Percentiles rank a stretch among this genome's conserved stretches.
Evolutionary conservation across 2,888 invertebrate genomes (phyloP).

Genomic region (Ophion ellenae): DNA sequence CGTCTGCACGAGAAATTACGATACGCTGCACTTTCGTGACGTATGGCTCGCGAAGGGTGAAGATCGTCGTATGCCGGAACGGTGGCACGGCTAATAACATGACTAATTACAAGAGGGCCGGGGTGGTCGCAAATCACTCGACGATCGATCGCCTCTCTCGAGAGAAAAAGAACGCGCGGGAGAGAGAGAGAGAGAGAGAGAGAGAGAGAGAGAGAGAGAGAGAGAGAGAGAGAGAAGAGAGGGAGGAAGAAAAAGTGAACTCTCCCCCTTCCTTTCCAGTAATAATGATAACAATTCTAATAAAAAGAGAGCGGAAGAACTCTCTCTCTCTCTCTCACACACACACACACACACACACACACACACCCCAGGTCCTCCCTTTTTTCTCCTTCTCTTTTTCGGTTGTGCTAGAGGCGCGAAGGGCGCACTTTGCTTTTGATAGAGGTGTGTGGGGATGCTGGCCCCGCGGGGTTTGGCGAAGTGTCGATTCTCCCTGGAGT

Average conservation of each 20-base stretch:
- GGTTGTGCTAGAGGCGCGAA: conserved; percentile 40
- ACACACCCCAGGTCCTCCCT: conserved; percentile 31
- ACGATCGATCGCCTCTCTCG: conserved; percentile 60
- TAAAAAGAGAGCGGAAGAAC: neutral
- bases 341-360: neutral
- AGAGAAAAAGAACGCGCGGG: neutral
- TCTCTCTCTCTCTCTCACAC: conserved; percentile 20
- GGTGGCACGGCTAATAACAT: conserved; percentile 62
- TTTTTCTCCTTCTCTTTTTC: conserved; percentile 29
- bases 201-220: too few relatives aligned
- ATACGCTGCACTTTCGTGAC: conserved; percentile 22
- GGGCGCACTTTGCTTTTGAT: conserved; percentile 23
- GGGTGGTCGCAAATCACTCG: conserved; percentile 63
- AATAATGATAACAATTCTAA: too few relatives aligned
- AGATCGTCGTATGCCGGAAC: conserved; percentile 22
- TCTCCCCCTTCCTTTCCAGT: too few relatives aligned
- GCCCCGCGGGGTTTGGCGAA: conserved; percentile 45
- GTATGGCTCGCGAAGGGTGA: conserved; percentile 29
- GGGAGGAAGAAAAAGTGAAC: too few relatives aligned
- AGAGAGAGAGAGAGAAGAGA: too few relatives aligned
- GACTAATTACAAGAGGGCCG: conserved; percentile 61
- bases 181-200: conserved; percentile 7
- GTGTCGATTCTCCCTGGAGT: conserved; percentile 62
- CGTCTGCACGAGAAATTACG: conserved; percentile 12
- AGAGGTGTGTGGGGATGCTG: conserved; percentile 19